Evolutionary conservation across 2,797 vertebrate genomes (phyloP), one percentile per base, ranked within the genome.

Genomic region (Takifugu rubripes): DNA sequence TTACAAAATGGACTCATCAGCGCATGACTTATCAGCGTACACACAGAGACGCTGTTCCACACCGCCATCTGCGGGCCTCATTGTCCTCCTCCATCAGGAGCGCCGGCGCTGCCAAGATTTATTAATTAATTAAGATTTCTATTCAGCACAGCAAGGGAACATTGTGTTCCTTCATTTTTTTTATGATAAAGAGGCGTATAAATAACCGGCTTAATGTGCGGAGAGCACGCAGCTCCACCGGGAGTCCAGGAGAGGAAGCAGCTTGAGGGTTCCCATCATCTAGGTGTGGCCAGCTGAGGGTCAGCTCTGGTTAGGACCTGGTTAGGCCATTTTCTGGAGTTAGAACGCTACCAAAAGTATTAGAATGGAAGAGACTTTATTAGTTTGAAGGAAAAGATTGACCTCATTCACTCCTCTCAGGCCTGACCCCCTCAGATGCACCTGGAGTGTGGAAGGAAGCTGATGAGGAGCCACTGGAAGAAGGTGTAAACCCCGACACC

Each of bases 81-180:
- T 87, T 90, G 90, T 89, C 86, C 84, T 79, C 78, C 85, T 89
- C 76, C 74, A 68, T 86, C 83, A 87, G 84, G 83, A 80, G 81
- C 70, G 83, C 71, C 80, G 88, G 71, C 71, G 68, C 76, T 85
- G 88, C 86, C 88, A 88, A 87, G 84, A 90, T 91, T 90, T 88
- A 91, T 92, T 91, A 87, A 92, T 91, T 91, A 89, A 90, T 91
- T 92, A 90, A 84, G 80, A 88, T 88, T 91, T 89, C 82, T 81
- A 88, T 89, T 91, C 85, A 89, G 77, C 85, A 86, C 74, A 77
- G 86, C 79, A 65, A 83, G 75, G 78, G 83, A 89, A 90, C 88
- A 90, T 85, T 88, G 84, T 89, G 86, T 86, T 86, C 78, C 72
- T 82, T 86, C 78, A 84, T 75, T 80, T 83, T 80, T 83, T 77